Base-by-base conservation (phyloP, 53 echinoderm and acorn worm genomes). In the Temnopleurus reevesii region DNA sequence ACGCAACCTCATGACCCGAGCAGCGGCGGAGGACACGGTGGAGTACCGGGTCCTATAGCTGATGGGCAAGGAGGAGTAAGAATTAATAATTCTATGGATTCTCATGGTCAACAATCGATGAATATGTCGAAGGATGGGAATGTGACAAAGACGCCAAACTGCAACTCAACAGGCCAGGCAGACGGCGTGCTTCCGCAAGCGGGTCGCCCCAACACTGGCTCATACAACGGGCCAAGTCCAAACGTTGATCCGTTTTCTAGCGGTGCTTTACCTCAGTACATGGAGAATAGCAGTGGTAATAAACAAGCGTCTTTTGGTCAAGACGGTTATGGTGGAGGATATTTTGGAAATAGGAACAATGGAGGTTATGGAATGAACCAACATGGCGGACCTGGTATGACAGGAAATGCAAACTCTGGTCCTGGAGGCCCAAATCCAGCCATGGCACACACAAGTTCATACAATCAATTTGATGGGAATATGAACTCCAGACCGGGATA, bases 401-500 rank as follows among this genome's bases (percentile, higher is more conserved):
- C 94, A 92, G 95, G 95, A 95, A 95, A 91, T 91, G 81, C 89
- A 86, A 95, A 93, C 90, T 88, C 94, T 46, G 77, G 84, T 90
- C 71, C 51, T 38, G 51, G 66, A 47, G 88, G 26, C 19, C 31
- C 46, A 17, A 46, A 28, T 15, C 45, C 44, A 33, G 21, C 30
- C 8, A 59, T 86, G 45, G 34, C 88, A 88, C 86, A 93, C 45
- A 95, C 95, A 77, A 95, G 91, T 81, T 92, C 97, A 23, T 95
- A 94, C 86, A 95, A 76, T 89, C 96, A 93, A 76, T 96, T 80
- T 86, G 96, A 96, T 81, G 92, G 91, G 46, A 92, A 90, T 76
- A 92, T 96, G 89, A 93, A 81, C 83, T 90, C 94, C 45, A 90
- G 94, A 77, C 93, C 93, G 38, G 93, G 91, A 91, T 95, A 89